phyloP scores from a whole-genome alignment of 2,888 invertebrate genomes.

The Platycheirus albimanus region DNA sequence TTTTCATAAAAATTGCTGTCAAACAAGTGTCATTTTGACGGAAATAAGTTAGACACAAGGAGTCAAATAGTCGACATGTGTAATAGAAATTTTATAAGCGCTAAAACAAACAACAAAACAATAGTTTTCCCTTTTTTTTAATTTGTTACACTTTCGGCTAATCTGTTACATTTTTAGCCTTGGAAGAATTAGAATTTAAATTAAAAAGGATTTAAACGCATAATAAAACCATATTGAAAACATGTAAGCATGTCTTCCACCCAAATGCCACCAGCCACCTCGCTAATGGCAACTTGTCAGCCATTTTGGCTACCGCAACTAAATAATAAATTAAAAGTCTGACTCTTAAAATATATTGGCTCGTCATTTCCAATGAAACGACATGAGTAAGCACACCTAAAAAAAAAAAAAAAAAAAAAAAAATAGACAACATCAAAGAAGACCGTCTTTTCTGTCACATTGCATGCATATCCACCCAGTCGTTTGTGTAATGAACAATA shows the following conservation, averaged over 20 bases:
- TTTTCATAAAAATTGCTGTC: no score
- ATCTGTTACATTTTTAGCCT: not conserved
- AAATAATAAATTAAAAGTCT: conserved; percentile 17
- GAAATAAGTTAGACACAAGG: no score
- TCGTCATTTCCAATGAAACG: conserved; percentile 13
- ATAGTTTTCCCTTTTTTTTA: no score
- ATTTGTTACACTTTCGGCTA: not conserved
- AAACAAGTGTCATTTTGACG: no score
- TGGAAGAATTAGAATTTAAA: not conserved
- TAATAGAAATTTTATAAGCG: no score
- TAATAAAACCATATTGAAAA: conserved; percentile 1
- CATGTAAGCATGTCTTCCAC: not conserved
- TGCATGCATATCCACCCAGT: conserved; percentile 36
- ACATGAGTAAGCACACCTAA: conserved; percentile 7
- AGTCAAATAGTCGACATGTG: no score
- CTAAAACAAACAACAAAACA: no score
- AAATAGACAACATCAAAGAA: conserved; percentile 54
- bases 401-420: not conserved
- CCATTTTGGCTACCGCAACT: conserved; percentile 30
- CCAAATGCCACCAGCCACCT: conserved; percentile 14
- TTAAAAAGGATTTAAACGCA: not conserved
- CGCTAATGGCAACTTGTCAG: conserved; percentile 23
- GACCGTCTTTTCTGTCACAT: conserved; percentile 38
- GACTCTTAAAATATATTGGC: conserved; percentile 14
- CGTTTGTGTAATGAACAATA: conserved; percentile 50